A percentile compares a stretch with the other conserved stretches of the same genome.
phyloP scores from a whole-genome alignment of 1,140 invertebrate species.

The Anastrepha ludens region DNA sequence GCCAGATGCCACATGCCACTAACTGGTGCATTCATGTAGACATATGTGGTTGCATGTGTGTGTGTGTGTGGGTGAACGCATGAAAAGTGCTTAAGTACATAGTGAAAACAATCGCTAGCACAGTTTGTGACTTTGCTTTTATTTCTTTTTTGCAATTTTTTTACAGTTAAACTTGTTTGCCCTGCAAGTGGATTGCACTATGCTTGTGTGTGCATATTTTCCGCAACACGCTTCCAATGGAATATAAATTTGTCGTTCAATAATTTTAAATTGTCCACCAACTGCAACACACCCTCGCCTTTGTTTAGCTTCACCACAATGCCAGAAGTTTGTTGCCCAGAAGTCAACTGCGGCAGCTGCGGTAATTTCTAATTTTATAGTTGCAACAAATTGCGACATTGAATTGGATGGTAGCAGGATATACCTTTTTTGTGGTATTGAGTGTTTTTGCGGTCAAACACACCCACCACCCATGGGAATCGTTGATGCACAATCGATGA shows the following conservation, averaged over 20 bases:
- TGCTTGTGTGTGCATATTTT: neutral
- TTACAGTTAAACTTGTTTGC: slow-evolving; percentile 10
- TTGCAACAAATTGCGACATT: slow-evolving; percentile 42
- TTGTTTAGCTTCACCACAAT: neutral
- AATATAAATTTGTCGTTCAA: slow-evolving; percentile 44
- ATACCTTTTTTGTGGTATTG: neutral
- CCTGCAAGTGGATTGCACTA: neutral
- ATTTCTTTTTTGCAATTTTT: neutral
- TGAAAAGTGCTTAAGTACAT: neutral
- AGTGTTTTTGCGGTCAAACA: neutral
- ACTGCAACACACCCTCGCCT: neutral
- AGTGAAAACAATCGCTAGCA: slow-evolving; percentile 22
- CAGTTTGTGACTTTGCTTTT: slow-evolving; percentile 26
- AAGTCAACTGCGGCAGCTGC: neutral
- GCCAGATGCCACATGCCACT: slow-evolving; percentile 2
- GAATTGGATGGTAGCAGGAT: neutral
- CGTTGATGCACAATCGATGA: slow-evolving; percentile 4
- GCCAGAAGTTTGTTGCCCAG: neutral
- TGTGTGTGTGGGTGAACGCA: neutral
- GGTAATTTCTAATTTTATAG: slow-evolving; percentile 45
- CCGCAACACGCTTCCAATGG: neutral
- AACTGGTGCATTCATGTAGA: neutral
- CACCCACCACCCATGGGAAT: neutral
- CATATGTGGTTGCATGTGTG: neutral
- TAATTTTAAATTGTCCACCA: slow-evolving; percentile 1